Conservation (phyloP, 1,140 invertebrate species). For the Pseudomyrmex gracilis region DNA sequence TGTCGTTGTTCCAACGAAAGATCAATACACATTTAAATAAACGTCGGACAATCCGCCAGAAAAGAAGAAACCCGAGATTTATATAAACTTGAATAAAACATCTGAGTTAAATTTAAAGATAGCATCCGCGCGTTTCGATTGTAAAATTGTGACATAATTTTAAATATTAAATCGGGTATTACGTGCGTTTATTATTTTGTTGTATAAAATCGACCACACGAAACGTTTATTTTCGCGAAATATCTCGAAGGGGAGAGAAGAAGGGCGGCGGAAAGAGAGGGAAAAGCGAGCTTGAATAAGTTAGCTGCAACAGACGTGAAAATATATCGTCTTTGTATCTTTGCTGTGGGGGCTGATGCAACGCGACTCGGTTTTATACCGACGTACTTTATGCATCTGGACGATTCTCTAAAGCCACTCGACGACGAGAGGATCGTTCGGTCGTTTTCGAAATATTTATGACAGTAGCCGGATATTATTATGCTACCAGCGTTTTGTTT, state of each 20-base stretch:
- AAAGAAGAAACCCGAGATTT: background rate
- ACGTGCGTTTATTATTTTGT: background rate
- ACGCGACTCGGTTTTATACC: slow-evolving; percentile 3
- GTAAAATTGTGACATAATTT: too few relatives aligned
- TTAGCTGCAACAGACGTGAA: slow-evolving; percentile 30
- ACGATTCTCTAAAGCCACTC: slow-evolving; percentile 41
- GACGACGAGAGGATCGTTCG: slow-evolving; percentile 40
- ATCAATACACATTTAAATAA: slow-evolving; percentile 20
- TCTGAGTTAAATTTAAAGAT: too few relatives aligned
- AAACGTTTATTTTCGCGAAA: background rate
- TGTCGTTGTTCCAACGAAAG: background rate
- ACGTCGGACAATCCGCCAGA: background rate
- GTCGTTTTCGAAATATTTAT: slow-evolving; percentile 49
- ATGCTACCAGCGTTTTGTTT: slow-evolving; percentile 26
- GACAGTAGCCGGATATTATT: slow-evolving; percentile 6
- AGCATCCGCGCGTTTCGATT: too few relatives aligned
- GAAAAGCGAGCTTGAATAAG: slow-evolving; percentile 18
- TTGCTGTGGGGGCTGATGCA: background rate
- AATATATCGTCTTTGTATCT: slow-evolving; percentile 30
- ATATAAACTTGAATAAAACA: too few relatives aligned
- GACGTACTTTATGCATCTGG: slow-evolving; percentile 44
- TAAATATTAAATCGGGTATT: background rate
- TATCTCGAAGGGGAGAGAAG: background rate
- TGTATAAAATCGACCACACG: background rate
- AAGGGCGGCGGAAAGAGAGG: too few relatives aligned